Evolutionary conservation across 2,797 vertebrate genomes (phyloP), one percentile per base, ranked within the genome.

Genomic region (Phalanger gymnotis): DNA sequence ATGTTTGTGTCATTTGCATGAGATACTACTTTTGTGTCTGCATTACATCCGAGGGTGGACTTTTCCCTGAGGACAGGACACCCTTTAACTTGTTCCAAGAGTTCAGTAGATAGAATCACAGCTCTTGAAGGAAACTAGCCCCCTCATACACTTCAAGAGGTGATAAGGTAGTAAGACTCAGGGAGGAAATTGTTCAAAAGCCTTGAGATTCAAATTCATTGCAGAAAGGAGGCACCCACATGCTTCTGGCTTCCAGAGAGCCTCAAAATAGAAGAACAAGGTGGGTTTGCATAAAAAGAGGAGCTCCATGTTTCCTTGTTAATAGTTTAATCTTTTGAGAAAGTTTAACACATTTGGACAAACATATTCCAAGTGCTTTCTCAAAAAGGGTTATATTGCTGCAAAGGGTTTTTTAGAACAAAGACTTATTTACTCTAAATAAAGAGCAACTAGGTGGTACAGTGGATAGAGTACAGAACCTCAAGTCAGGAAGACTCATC

Each of bases 261-360:
- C 47, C 91, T 56, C 52, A 52, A 54, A 87, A n/a, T 13, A 28
- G 51, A 34, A 73, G 16, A 55, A 90, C 61, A n/a, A 95, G 11
- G 92, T 90, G 1, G 58, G 55, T 92, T 54, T 40, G 93, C 92
- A 91, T 31, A 66, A 31, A 94, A 94, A 14, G 0, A 25, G 30
- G 40, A 93, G 0, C 89, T 95, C 54, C 91, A 87, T 90, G 54
- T 92, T 54, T 5, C 28, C 94, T 34, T 94, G 47, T 81, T 94
- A 87, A 54, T 95, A 92, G 12, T 51, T 95, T 91, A 93, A 89
- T 53, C 34, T 91, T 54, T 96, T 90, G 93, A 92, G 55, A 57
- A 81, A 93, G 53, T 93, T 92, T 91, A n/a, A 92, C 4, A 2
- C 53, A 90, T 90, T 94, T 52, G 12, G 13, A 31, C 56, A 61